Conservation (phyloP, 2,888 invertebrate species). For the Sthenelais limicola region DNA sequence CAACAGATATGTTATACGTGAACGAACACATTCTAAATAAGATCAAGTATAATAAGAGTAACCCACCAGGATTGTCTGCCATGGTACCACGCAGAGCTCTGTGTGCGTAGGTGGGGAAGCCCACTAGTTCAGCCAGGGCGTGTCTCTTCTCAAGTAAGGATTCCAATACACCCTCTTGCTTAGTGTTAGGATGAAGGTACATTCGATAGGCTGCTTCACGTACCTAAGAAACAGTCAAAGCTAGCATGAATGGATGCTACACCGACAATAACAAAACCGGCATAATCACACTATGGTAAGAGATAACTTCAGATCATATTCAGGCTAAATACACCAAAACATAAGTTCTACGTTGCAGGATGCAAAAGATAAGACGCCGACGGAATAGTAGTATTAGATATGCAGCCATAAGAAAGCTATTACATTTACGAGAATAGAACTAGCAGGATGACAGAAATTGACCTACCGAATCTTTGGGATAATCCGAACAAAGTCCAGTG, state of each 20-base stretch:
- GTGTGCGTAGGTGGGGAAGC: conserved; percentile 90
- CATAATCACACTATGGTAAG: too few relatives aligned
- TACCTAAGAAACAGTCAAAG: conserved; percentile 56
- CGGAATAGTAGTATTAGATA: too few relatives aligned
- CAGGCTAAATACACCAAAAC: too few relatives aligned
- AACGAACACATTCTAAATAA: too few relatives aligned
- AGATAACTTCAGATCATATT: too few relatives aligned
- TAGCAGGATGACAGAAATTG: too few relatives aligned
- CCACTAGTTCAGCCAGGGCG: conserved; percentile 88
- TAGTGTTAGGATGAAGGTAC: conserved; percentile 84
- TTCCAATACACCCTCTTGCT: conserved; percentile 83
- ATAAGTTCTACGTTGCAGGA: too few relatives aligned
- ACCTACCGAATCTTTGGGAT: conserved; percentile 80
- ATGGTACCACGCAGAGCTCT: conserved; percentile 90
- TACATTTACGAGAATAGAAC: too few relatives aligned
- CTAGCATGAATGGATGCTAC: not conserved
- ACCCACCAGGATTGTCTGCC: conserved; percentile 81
- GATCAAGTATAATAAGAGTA: not conserved
- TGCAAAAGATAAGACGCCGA: too few relatives aligned
- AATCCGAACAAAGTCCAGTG: conserved; percentile 87
- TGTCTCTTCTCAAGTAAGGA: conserved; percentile 83
- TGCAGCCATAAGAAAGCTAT: too few relatives aligned
- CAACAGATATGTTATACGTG: too few relatives aligned
- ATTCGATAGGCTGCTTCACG: conserved; percentile 91
- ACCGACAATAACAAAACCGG: not conserved